Base-by-base conservation (phyloP, 2,888 invertebrate species). In the Cryptophagus acutangulus region DNA sequence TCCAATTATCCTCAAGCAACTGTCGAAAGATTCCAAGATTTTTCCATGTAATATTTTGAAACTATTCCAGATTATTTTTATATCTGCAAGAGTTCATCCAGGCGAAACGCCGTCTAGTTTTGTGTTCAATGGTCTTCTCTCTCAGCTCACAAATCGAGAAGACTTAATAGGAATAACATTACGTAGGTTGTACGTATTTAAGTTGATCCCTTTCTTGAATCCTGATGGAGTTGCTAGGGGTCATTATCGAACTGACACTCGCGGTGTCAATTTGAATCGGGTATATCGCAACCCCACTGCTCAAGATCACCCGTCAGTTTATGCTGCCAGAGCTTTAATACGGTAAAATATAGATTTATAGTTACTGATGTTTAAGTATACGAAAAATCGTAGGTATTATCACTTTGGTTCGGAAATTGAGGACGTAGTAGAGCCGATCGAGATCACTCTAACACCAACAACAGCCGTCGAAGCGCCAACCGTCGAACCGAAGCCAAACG, bases 41-140 rank as follows among this genome's bases (percentile, higher is more conserved):
- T 33, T 33, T 14, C 16, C 15, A 15, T 36, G 3, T 5, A 30
- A 20, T 17, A 29, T 38, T 33, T 29, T 31, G 29, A 10, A 36
- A 10, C 9, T 16, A 34, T 60, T 60, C 20, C 62, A 85, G 84
- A 78, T 91, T 3, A 82, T 89, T 54, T 84, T 92, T 65, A 71
- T 93, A 57, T 90, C 88, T 43, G 90, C 91, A 2, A 75, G 93
- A 44, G 92, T 93, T 36, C 93, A 93, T 69, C 92, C 92, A 9
- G 92, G 92, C 1, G 93, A 93, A 70, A 91, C 91, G 0, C 92
- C 91, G 1, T 87, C 89, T 1, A 89, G 87, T 67, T 89, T 87
- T 70, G 91, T 92, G 9, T 82, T 92, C 67, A 90, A 91, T 66
- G 93, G 93, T 1, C 82, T 92, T 57, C 71, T 93, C 4, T 84